phyloP scores from a whole-genome alignment of 1,140 invertebrate species.

The Drosophila obscura region DNA sequence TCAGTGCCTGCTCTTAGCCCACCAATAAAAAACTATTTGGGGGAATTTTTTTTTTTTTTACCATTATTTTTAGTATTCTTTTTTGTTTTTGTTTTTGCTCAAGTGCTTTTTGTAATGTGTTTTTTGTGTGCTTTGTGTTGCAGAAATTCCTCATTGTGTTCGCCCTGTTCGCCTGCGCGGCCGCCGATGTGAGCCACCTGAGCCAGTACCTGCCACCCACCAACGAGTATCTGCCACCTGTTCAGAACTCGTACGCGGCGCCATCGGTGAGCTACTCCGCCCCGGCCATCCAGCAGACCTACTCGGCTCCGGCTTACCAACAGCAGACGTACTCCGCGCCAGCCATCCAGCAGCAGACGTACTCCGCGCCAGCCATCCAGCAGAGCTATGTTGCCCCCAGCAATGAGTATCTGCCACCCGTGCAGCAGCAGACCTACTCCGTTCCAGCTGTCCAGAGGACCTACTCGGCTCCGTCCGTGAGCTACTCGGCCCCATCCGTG shows the following conservation, averaged over 20 bases:
- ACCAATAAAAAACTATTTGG: not conserved
- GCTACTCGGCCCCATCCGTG: conserved; percentile 38
- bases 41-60: too few relatives aligned
- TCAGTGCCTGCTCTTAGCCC: conserved; percentile 46
- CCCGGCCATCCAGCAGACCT: conserved; percentile 40
- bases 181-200: conserved; percentile 81
- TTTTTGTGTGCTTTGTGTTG: conserved; percentile 36
- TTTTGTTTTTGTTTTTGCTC: conserved; percentile 8
- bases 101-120: conserved; percentile 21
- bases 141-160: conserved; percentile 82
- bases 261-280: conserved; percentile 46
- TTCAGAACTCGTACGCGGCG: conserved; percentile 46
- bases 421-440: conserved; percentile 13
- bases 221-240: conserved; percentile 71
- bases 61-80: conserved; percentile 4
- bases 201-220: conserved; percentile 65
- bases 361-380: conserved; percentile 33
- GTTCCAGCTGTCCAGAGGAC: conserved; percentile 41
- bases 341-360: conserved; percentile 45
- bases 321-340: conserved; percentile 47
- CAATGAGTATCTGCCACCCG: not conserved
- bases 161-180: conserved; percentile 72
- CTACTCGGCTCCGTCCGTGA: conserved; percentile 45
- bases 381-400: conserved; percentile 31
- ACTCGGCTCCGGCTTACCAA: conserved; percentile 39